These are phyloP conservation scores for Camarhynchus parvulus DNA, from an alignment of 2,113 vertebrate species.

Conservation along the genomic window DNA sequence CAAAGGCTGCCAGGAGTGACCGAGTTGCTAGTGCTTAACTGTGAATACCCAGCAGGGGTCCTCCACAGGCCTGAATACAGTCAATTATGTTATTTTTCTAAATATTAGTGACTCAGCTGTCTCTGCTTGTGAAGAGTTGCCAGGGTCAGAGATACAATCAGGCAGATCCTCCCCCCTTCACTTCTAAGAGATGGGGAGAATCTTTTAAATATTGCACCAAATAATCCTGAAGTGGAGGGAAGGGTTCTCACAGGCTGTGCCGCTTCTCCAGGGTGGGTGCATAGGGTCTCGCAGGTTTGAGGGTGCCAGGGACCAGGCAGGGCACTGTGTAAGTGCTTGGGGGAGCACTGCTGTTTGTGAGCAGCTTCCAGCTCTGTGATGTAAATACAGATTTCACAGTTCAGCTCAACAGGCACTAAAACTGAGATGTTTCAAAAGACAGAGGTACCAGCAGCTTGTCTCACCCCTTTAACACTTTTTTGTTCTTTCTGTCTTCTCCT, in stretches of 20 bases:
- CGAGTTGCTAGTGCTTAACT: slow-evolving; percentile 68
- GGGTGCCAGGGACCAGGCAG: not conserved
- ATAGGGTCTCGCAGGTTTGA: rapidly evolving
- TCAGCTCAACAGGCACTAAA: not conserved
- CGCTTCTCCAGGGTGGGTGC: not conserved
- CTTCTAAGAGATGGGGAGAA: not conserved
- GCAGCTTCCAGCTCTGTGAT: not conserved
- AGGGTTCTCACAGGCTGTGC: not conserved
- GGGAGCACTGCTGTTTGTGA: not conserved
- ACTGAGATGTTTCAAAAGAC: not conserved
- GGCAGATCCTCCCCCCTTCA: slow-evolving; percentile 20
- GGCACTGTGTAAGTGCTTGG: not conserved
- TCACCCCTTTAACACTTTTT: not conserved
- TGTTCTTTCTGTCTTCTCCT: not conserved
- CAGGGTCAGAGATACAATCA: slow-evolving; percentile 70
- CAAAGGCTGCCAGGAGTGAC: slow-evolving; percentile 69
- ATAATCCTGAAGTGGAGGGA: not conserved
- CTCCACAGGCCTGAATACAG: slow-evolving; percentile 68
- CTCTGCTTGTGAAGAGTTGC: slow-evolving; percentile 72
- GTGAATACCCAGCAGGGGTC: slow-evolving; percentile 67
- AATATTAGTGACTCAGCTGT: slow-evolving; percentile 78
- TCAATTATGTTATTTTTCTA: slow-evolving; percentile 75
- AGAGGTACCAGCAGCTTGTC: not conserved
- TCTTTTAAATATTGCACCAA: not conserved
- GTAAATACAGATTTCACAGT: not conserved